Base-by-base conservation (phyloP, 92 coral and sea anemone genomes). In the Paragorgia papillata region DNA sequence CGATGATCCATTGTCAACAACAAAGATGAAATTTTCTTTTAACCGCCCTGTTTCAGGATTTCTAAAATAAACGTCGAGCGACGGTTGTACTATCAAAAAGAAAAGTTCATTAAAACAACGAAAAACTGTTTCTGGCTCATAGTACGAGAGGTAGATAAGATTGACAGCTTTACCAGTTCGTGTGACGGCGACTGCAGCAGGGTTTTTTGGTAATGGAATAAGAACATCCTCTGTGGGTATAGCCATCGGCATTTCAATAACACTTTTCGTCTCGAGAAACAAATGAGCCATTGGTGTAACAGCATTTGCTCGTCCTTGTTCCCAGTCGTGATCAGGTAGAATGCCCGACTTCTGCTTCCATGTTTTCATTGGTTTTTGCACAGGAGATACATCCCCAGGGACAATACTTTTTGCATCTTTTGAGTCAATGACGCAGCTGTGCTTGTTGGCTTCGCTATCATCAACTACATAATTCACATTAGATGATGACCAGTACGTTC, bases 91-190 rank as follows among this genome's bases (percentile, higher is more conserved):
- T 32, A 87, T 17, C 15, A 87, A 39, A 51, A 79, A 69, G 29
- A 87, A 83, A 4, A 87, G 43, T 75, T 87, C 91, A 55, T 87
- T 66, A 29, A 87, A 56, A 33, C 57, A 59, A 13, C 71, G 63
- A 20, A 83, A 79, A 17, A 75, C 82, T 31, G 91, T 83, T 69
- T 83, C 86, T 46, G 87, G 91, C 60, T 87, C 83, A 60, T 79
- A 79, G 9, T 70, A 34, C 0, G 88, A 79, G n/a, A 84, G 58
- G 41, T 87, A 63, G 5, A 84, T 58, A 14, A 84, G 65, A 12
- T 76, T 84, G 19, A 88, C 83, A 14, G 86, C 88, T 55, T 70
- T 80, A n/a, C 92, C 92, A 12, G 86, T 71, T 55, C 85, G 58
- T 10, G 80, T 85, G 30, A 85, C 69, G 18, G 73, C 69, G 4